A percentile compares a stretch with the other conserved stretches of the same genome.
phyloP scores from a whole-genome alignment of 2,888 invertebrate species.

The Polylopha cassiicola region DNA sequence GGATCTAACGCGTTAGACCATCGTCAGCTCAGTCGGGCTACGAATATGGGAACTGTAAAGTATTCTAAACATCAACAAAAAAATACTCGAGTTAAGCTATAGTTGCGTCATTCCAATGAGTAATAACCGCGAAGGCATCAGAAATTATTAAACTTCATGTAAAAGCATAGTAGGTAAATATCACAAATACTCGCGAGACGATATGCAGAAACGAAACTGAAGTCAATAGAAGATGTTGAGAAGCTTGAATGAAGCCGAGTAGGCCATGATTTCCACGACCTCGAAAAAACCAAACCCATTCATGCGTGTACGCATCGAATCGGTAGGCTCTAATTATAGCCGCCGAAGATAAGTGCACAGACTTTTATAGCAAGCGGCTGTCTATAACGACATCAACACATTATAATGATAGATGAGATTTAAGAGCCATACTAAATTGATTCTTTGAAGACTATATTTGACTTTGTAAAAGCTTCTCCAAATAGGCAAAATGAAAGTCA shows the following conservation, averaged over 20 bases:
- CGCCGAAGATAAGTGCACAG: conserved; percentile 15
- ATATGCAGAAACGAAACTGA: too few species aligned
- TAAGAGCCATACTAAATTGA: conserved; percentile 13
- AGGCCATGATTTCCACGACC: conserved; percentile 33
- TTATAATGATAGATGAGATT: conserved; percentile 15
- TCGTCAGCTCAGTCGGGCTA: too few species aligned
- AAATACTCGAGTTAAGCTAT: too few species aligned
- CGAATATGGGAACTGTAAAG: too few species aligned
- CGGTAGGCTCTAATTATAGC: conserved; percentile 17
- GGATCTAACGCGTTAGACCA: too few species aligned
- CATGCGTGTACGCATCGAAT: conserved; percentile 26
- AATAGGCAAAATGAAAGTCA: conserved; percentile 19
- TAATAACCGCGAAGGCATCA: too few species aligned
- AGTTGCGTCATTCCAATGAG: too few species aligned
- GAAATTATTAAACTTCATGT: too few species aligned
- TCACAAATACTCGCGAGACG: too few species aligned
- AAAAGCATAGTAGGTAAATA: too few species aligned
- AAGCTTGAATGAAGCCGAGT: conserved; percentile 40
- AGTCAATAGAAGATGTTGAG: conserved; percentile 36
- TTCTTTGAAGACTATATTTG: conserved; percentile 9
- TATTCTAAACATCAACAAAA: too few species aligned
- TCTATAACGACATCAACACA: conserved; percentile 4
- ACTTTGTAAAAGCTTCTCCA: conserved; percentile 5
- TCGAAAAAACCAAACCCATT: conserved; percentile 34
- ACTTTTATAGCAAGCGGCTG: conserved; percentile 12